Base-by-base conservation (phyloP, 1,140 invertebrate species). In the Leptinotarsa lineolata region DNA sequence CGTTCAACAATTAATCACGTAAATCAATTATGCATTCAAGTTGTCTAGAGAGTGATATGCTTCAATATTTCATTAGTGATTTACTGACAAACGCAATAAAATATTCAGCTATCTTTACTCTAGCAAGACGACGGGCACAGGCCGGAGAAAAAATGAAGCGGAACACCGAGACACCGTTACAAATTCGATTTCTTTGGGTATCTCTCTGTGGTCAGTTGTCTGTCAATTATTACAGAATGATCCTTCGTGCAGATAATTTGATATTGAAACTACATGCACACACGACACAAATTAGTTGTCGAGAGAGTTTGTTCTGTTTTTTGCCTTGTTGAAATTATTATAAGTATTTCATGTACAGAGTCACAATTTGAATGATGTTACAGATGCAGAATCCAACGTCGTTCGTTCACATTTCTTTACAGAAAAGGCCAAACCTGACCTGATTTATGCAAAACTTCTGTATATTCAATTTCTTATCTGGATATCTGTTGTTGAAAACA, bases 171-270 rank as follows among this genome's bases (percentile, higher is more conserved):
- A 13, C n/a, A 63, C 60, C 60, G 60, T 63, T 63, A 63, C 60
- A 20, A 63, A 63, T 63, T 24, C 60, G 16, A 5, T 15, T 63
- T 63, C 3, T 63, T 22, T 24, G 22, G 22, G 20, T 63, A 63
- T 18, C 13, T 22, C 20, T 63, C 20, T 63, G 60, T 63, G 60
- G 20, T 63, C 20, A 63, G 60, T 63, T n/a, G 20, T 63, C 60
- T 21, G 60, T 24, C 60, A 63, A 21, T 63, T 24, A 63, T 18
- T 63, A 24, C 20, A 20, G 3, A 15, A 63, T 21, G 60, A 63
- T 63, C 20, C 60, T 63, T 63, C 60, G 21, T 18, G 60, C 20
- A 15, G 60, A 15, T 63, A 63, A 63, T 63, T 24, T 63, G 60
- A 63, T 24, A 24, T 22, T 21, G 20, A 20, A 24, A 54, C 48